These are phyloP conservation scores for Lepus europaeus DNA, from an alignment of 2,113 vertebrate genomes.

Conservation along the genomic window DNA sequence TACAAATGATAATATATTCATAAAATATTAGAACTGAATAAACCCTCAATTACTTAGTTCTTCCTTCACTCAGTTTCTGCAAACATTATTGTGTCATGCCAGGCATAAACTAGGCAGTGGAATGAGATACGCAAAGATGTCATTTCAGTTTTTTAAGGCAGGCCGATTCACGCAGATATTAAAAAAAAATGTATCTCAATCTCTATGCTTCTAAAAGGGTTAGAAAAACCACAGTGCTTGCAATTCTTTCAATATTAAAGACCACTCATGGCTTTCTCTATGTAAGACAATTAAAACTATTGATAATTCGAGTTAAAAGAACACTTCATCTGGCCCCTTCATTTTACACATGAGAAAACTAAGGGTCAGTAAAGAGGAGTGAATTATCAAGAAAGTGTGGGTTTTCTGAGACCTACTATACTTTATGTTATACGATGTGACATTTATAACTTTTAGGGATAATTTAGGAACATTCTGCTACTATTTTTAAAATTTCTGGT, in stretches of 20 bases:
- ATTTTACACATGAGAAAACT: conserved; percentile 24
- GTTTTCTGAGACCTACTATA: not conserved
- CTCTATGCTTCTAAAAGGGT: conserved; percentile 2
- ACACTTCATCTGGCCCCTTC: not conserved
- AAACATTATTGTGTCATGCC: not conserved
- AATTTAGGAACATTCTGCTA: not conserved
- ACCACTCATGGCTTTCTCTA: not conserved
- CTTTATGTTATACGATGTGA: not conserved
- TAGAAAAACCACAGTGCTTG: not conserved
- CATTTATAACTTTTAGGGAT: not conserved
- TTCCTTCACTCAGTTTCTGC: not conserved
- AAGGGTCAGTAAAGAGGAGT: not conserved
- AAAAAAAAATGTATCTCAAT: not conserved
- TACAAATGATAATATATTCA: not conserved
- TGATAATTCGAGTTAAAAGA: not conserved
- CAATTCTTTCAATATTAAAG: not conserved
- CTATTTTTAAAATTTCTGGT: not conserved
- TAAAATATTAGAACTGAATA: not conserved
- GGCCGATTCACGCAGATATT: conserved; percentile 2
- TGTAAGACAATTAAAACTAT: not conserved
- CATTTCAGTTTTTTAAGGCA: not conserved
- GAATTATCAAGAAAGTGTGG: not conserved
- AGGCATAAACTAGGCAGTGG: not conserved
- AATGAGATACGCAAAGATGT: not conserved
- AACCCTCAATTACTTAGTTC: not conserved